Conservation (phyloP, 2,888 invertebrate genomes). For the Eueremaeus valkanovi region DNA sequence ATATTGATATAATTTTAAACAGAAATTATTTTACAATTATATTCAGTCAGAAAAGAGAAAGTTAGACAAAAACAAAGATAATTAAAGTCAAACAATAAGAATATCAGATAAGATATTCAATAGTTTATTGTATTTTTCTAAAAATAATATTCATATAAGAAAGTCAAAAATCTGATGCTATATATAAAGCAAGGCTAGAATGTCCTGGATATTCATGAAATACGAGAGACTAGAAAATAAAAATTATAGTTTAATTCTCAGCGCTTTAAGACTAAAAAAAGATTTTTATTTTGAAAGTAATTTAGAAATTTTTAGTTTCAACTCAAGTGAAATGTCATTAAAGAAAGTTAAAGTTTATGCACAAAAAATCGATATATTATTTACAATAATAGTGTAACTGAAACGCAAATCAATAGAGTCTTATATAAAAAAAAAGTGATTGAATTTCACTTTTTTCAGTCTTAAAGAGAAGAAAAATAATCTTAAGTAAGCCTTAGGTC, state of each 20-base stretch:
- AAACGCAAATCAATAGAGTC: slow-evolving; percentile 17
- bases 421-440: slow-evolving; percentile 14
- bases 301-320: not conserved
- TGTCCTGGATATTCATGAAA: too few relatives aligned
- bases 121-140: too few relatives aligned
- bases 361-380: slow-evolving; percentile 1
- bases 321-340: slow-evolving; percentile 15
- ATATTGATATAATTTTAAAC: too few relatives aligned
- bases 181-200: too few relatives aligned
- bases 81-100: too few relatives aligned
- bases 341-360: slow-evolving; percentile 13
- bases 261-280: not conserved
- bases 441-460: not conserved
- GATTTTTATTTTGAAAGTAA: not conserved
- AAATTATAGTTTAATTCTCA: not conserved
- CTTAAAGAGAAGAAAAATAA: not conserved
- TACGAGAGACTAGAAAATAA: not conserved
- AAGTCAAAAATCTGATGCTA: too few relatives aligned
- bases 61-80: too few relatives aligned
- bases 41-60: too few relatives aligned
- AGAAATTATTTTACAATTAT: too few relatives aligned
- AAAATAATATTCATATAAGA: too few relatives aligned
- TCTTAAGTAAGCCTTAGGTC: not conserved
- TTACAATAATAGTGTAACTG: not conserved
- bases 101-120: too few relatives aligned